These are phyloP conservation scores for Avahi laniger DNA, from an alignment of 2,797 vertebrate genomes.

Conservation along the genomic window DNA sequence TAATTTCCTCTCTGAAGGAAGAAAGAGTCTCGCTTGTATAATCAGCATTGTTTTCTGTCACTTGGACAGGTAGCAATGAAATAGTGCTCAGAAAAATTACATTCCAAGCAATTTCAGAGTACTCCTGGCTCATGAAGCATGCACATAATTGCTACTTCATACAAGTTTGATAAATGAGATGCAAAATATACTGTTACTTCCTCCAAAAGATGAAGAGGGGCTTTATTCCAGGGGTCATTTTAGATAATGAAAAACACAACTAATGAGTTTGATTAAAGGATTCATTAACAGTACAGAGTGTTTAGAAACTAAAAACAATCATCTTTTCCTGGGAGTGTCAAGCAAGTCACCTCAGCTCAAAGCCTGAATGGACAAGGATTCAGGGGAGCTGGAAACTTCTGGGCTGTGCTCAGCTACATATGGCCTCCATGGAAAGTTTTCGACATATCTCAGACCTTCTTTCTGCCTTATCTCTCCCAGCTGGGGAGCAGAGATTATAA, in stretches of 20 bases:
- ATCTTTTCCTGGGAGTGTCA: not conserved
- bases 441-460: not conserved
- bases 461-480: not conserved
- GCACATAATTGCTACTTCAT: slow-evolving; percentile 43
- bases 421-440: not conserved
- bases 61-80: slow-evolving; percentile 67
- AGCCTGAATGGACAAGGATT: not conserved
- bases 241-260: slow-evolving; percentile 68
- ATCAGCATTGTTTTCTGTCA: slow-evolving; percentile 59
- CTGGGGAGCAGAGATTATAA: not conserved
- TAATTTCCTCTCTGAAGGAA: slow-evolving; percentile 68
- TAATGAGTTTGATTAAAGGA: slow-evolving; percentile 63
- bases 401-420: not conserved
- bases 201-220: slow-evolving; percentile 51
- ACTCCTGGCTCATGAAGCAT: not conserved
- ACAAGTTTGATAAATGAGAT: slow-evolving; percentile 72
- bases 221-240: slow-evolving; percentile 61
- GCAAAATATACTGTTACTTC: slow-evolving; percentile 50
- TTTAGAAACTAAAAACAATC: slow-evolving; percentile 55
- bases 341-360: not conserved
- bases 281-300: slow-evolving; percentile 27
- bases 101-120: slow-evolving; percentile 59
- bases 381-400: not conserved
- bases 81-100: slow-evolving; percentile 73
- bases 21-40: slow-evolving; percentile 34